phyloP scores from a whole-genome alignment of 2,797 vertebrate species.

The Poecilia picta region DNA sequence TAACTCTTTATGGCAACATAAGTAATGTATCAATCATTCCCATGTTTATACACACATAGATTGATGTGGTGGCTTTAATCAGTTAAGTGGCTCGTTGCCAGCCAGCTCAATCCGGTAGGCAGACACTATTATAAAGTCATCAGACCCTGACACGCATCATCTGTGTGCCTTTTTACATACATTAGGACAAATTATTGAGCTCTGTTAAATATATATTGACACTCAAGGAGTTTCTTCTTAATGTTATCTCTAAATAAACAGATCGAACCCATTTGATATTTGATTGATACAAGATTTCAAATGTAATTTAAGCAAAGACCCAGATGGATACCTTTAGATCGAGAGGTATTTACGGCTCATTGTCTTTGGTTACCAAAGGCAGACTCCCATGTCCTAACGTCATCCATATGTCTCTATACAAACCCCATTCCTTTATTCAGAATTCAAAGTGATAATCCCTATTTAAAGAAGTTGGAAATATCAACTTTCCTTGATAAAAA shows the following conservation, averaged over 20 bases:
- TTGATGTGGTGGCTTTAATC: conserved; percentile 75
- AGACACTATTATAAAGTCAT: conserved; percentile 63
- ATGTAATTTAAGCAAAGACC: conserved; percentile 5
- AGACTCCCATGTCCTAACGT: neutral
- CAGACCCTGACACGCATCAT: conserved; percentile 25
- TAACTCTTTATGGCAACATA: conserved; percentile 39
- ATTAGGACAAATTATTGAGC: conserved; percentile 5
- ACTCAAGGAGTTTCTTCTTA: neutral
- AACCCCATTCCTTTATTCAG: neutral
- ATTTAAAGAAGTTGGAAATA: neutral
- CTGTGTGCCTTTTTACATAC: conserved; percentile 16
- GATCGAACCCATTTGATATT: neutral
- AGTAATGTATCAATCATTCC: conserved; percentile 62
- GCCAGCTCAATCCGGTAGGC: conserved; percentile 37
- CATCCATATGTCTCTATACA: neutral
- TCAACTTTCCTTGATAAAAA: neutral
- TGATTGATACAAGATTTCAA: conserved; percentile 1
- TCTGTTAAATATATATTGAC: conserved; percentile 11
- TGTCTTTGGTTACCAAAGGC: neutral
- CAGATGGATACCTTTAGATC: neutral
- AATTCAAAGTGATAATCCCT: neutral
- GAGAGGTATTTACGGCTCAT: neutral
- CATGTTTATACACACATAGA: conserved; percentile 28
- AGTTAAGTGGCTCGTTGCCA: conserved; percentile 50
- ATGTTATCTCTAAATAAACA: conserved; percentile 18